Evolutionary conservation across 2,888 invertebrate genomes (phyloP).

Genomic region (Diarsia brunnea): DNA sequence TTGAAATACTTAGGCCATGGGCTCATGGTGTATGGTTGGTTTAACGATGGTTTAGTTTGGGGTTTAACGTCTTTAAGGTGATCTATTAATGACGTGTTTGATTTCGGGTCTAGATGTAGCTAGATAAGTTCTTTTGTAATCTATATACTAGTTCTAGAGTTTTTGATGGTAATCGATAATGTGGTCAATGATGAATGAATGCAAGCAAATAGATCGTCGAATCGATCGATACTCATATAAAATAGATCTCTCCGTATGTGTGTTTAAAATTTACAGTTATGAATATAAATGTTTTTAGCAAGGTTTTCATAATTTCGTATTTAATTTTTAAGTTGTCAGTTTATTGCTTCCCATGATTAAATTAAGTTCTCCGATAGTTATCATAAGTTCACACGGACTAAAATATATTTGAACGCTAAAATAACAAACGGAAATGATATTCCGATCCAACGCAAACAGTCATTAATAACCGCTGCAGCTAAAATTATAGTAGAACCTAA

Average conservation of each 20-base stretch:
- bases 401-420: constrained; percentile 25
- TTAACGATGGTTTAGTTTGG: not conserved
- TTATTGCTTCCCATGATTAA: not conserved
- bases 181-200: not conserved
- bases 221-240: no score
- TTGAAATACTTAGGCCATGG: constrained; percentile 37
- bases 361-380: not conserved
- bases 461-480: constrained; percentile 8
- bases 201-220: not conserved
- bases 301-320: not conserved
- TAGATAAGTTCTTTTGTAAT: not conserved
- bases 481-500: constrained; percentile 18
- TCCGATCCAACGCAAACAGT: constrained; percentile 4
- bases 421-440: constrained; percentile 27
- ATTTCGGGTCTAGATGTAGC: not conserved
- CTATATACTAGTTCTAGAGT: not conserved
- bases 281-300: not conserved
- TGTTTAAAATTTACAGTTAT: not conserved
- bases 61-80: constrained; percentile 17
- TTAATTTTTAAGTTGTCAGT: not conserved
- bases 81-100: not conserved
- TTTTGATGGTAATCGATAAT: not conserved
- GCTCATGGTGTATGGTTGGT: not conserved
- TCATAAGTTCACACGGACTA: not conserved
- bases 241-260: not conserved